These are phyloP conservation scores for Holothuria glaberrima DNA, from an alignment of 35 echinoderm and acorn worm genomes.

Conservation along the genomic window DNA sequence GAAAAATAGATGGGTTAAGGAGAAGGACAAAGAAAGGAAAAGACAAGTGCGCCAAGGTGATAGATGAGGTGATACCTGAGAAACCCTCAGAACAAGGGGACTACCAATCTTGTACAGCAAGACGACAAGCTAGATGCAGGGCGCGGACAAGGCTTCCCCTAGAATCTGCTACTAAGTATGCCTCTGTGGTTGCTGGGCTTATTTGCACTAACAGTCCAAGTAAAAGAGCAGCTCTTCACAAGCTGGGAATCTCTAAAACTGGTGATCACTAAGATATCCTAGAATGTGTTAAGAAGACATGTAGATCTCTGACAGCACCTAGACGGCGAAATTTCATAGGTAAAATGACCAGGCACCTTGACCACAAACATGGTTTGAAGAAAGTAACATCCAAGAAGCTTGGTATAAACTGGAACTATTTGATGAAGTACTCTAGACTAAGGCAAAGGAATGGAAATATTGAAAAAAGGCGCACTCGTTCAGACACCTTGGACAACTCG, in stretches of 20 bases:
- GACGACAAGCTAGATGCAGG: background rate
- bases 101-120: background rate
- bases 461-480: background rate
- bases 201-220: background rate
- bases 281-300: slow-evolving; percentile 22
- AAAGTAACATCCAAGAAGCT: background rate
- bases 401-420: background rate
- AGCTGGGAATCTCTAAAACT: background rate
- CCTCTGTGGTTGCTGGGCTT: background rate
- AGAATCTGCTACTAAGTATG: slow-evolving; percentile 4
- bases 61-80: too few relatives aligned
- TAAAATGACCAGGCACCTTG: slow-evolving; percentile 17
- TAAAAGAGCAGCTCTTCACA: background rate
- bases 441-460: background rate
- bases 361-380: slow-evolving; percentile 14
- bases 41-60: background rate
- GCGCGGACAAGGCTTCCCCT: background rate
- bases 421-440: slow-evolving; percentile 26
- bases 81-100: background rate
- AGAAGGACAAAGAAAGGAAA: background rate
- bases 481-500: background rate
- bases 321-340: background rate
- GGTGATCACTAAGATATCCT: background rate
- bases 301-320: background rate
- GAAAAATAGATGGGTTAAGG: background rate